These are phyloP conservation scores for Scrobipalpa costella DNA, from an alignment of 2,888 invertebrate species.

Conservation along the genomic window DNA sequence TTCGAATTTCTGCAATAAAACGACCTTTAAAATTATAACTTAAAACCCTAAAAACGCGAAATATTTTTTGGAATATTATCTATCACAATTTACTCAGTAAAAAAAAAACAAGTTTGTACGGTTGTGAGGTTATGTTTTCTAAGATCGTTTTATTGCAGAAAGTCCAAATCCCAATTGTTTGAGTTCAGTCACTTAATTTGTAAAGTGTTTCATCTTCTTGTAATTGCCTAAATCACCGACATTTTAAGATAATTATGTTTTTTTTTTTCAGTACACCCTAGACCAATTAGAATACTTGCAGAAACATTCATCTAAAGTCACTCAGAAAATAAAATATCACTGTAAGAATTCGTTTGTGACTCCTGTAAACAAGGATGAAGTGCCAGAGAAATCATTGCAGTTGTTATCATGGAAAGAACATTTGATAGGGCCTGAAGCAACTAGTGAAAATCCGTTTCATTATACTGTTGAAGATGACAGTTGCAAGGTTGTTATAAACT, in stretches of 20 bases:
- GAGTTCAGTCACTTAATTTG: too few species aligned
- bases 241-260: background rate
- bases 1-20: too few species aligned
- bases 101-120: too few species aligned
- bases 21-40: too few species aligned
- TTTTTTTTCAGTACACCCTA: background rate
- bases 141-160: too few species aligned
- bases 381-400: constrained; percentile 28
- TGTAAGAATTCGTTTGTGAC: constrained; percentile 37
- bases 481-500: constrained; percentile 32
- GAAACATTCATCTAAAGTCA: background rate
- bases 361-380: constrained; percentile 20
- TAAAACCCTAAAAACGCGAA: too few species aligned
- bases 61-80: too few species aligned
- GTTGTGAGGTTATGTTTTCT: too few species aligned
- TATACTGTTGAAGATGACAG: constrained; percentile 35
- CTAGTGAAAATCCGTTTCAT: constrained; percentile 33
- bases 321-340: constrained; percentile 13
- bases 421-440: constrained; percentile 35
- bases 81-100: too few species aligned
- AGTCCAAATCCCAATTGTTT: too few species aligned
- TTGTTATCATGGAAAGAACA: constrained; percentile 42
- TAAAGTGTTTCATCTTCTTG: too few species aligned
- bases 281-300: background rate
- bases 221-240: background rate